Evolutionary conservation across 2,797 vertebrate genomes (phyloP).

Genomic region (Fringilla coelebs): DNA sequence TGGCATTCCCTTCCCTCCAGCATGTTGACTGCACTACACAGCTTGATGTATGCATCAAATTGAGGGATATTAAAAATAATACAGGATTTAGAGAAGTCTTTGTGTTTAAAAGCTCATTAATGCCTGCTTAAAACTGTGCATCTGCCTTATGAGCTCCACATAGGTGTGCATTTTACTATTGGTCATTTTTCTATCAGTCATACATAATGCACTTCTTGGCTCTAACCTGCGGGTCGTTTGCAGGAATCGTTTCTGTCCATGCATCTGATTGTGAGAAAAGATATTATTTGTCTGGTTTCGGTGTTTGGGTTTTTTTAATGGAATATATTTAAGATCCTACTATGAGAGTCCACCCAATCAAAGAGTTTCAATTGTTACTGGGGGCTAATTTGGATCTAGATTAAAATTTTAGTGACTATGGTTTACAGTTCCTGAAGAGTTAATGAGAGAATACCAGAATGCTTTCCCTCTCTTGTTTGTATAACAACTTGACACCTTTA

Average conservation of each 20-base stretch:
- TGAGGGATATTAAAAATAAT: not conserved
- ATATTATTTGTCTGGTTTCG: not conserved
- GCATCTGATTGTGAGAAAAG: not conserved
- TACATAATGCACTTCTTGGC: not conserved
- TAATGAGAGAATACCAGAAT: not conserved
- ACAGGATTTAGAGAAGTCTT: not conserved
- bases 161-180: not conserved
- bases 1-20: not conserved
- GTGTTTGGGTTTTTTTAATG: rapidly evolving
- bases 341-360: not conserved
- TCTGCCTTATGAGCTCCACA: not conserved
- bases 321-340: not conserved
- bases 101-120: not conserved
- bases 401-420: not conserved
- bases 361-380: not conserved
- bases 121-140: not conserved
- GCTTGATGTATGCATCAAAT: not conserved
- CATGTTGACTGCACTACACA: not conserved
- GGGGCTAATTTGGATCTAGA: not conserved
- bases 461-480: not conserved
- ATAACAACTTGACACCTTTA: slow-evolving; percentile 18
- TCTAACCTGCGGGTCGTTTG: not conserved
- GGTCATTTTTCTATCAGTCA: not conserved
- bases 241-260: not conserved
- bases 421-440: not conserved